Conservation (phyloP, 1,140 invertebrate genomes). For the Listronotus oregonensis region DNA sequence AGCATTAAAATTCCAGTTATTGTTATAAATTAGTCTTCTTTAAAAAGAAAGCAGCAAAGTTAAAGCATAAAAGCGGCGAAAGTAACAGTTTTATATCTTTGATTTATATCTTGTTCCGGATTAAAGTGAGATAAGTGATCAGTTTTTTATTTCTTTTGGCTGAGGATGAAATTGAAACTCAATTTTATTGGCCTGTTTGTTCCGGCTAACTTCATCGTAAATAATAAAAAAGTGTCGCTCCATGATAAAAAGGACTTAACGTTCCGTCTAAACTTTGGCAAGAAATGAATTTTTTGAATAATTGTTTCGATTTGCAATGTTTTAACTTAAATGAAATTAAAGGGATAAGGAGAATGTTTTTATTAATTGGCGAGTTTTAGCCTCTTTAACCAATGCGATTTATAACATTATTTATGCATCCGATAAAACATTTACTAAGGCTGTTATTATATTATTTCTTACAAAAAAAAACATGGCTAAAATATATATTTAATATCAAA, state of each 20-base stretch:
- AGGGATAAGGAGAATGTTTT: too few species aligned
- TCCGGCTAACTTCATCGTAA: conserved; percentile 32
- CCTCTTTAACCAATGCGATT: too few species aligned
- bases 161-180: conserved; percentile 30
- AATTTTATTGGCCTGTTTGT: conserved; percentile 37
- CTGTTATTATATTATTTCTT: too few species aligned
- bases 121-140: conserved; percentile 36
- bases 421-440: too few species aligned
- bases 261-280: conserved; percentile 15
- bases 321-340: conserved; percentile 5
- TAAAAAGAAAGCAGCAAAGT: conserved; percentile 4
- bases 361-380: too few species aligned
- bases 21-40: neutral
- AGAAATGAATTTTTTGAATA: conserved; percentile 9
- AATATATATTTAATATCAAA: too few species aligned
- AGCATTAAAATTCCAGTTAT: neutral
- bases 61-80: conserved; percentile 8
- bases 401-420: too few species aligned
- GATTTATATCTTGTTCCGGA: conserved; percentile 33
- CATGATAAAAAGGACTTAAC: conserved; percentile 36
- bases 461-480: too few species aligned
- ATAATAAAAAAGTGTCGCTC: conserved; percentile 39
- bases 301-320: conserved; percentile 1
- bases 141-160: conserved; percentile 30
- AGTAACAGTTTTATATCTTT: conserved; percentile 15